Evolutionary conservation across 1,140 invertebrate species (phyloP).

Genomic region (Eciton burchellii): DNA sequence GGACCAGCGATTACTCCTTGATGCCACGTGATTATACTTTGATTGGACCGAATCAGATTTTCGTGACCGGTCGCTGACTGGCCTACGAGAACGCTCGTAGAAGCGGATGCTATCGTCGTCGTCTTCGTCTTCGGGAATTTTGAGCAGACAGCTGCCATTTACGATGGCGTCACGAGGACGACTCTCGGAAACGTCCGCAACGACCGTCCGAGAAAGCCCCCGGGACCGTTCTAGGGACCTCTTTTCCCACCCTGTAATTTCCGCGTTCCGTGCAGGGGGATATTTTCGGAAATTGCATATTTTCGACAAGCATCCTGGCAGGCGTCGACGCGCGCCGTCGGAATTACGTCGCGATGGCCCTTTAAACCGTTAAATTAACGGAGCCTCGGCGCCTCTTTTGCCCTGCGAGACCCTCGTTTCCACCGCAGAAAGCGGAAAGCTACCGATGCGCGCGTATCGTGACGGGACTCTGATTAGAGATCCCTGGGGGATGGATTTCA

Average conservation of each 20-base stretch:
- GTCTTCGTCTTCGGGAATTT: constrained; percentile 65
- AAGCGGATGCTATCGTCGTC: constrained; percentile 56
- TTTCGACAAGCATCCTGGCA: constrained; percentile 72
- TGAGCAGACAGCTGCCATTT: constrained; percentile 73
- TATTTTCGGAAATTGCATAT: constrained; percentile 81
- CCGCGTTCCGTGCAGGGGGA: constrained; percentile 77
- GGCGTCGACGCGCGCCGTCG: constrained; percentile 56
- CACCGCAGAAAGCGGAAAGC: constrained; percentile 18
- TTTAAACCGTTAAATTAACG: constrained; percentile 72
- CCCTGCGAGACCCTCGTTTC: constrained; percentile 33
- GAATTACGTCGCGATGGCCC: constrained; percentile 64
- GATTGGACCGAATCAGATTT: constrained; percentile 57
- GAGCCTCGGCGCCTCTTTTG: constrained; percentile 28
- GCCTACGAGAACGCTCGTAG: constrained; percentile 27
- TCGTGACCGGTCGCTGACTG: constrained; percentile 12
- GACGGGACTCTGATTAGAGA: constrained; percentile 27
- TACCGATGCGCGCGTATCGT: not conserved
- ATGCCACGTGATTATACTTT: constrained; percentile 60
- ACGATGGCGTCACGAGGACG: constrained; percentile 70
- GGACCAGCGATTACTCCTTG: constrained; percentile 54
- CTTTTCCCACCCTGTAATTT: constrained; percentile 80
- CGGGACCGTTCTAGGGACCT: constrained; percentile 66
- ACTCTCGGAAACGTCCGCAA: constrained; percentile 65
- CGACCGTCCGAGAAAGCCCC: constrained; percentile 47
- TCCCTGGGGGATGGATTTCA: not conserved